Conservation (phyloP, 2,888 invertebrate species). For the Morpho helenor region DNA sequence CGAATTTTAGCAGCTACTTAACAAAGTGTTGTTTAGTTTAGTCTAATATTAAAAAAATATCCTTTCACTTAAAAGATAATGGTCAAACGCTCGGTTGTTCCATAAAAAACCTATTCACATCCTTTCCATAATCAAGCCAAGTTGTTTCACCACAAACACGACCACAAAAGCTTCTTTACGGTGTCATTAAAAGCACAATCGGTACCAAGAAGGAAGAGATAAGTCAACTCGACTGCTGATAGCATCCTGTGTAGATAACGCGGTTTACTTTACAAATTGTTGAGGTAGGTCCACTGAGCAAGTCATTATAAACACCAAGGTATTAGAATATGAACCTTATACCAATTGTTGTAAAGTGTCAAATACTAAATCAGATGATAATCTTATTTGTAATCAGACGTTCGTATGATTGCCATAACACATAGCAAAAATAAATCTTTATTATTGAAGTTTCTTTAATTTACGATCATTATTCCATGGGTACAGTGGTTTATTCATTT, state of each 20-base stretch:
- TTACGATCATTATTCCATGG: not conserved
- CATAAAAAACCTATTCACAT: conserved; percentile 2
- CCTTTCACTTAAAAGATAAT: too few relatives aligned
- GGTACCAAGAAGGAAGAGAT: conserved; percentile 50
- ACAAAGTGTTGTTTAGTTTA: not conserved
- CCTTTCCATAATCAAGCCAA: conserved; percentile 8
- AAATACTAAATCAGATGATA: not conserved
- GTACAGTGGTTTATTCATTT: too few relatives aligned
- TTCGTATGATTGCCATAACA: too few relatives aligned
- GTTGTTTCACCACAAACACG: conserved; percentile 7
- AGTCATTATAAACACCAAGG: not conserved
- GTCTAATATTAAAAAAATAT: too few relatives aligned
- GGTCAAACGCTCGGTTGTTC: too few relatives aligned
- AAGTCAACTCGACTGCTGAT: conserved; percentile 35
- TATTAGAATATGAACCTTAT: conserved; percentile 21
- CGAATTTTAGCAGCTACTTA: too few relatives aligned
- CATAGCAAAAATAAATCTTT: too few relatives aligned
- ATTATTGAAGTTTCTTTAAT: too few relatives aligned
- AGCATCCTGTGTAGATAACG: conserved; percentile 59
- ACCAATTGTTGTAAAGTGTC: conserved; percentile 29
- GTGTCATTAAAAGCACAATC: conserved; percentile 16
- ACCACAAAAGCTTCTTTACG: conserved; percentile 13
- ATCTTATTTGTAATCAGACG: not conserved
- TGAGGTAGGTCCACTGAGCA: conserved; percentile 31
- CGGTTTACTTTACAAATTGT: conserved; percentile 47